These are phyloP conservation scores for Araneus ventricosus DNA, from an alignment of 1,140 invertebrate genomes.

Conservation along the genomic window DNA sequence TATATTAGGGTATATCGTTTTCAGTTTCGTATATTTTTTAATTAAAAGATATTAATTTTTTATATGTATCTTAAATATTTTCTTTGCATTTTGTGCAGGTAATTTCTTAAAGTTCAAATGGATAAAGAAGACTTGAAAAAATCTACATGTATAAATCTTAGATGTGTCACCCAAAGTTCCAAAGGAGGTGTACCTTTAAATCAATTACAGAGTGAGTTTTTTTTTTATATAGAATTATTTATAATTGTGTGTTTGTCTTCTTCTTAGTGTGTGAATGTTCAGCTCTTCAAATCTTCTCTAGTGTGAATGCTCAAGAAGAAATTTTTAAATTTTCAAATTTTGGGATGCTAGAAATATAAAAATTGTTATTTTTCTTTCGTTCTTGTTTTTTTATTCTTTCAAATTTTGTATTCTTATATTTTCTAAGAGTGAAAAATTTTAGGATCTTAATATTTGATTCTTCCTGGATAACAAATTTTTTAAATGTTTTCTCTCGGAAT, in stretches of 20 bases:
- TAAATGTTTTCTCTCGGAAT: too few relatives aligned
- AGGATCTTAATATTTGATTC: not conserved
- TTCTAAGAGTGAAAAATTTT: not conserved
- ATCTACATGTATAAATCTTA: not conserved
- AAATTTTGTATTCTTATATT: not conserved
- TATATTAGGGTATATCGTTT: too few relatives aligned
- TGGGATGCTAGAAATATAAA: too few relatives aligned
- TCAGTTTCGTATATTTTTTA: too few relatives aligned
- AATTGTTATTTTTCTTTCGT: too few relatives aligned
- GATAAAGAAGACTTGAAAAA: slow-evolving; percentile 20
- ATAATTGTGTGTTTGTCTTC: not conserved
- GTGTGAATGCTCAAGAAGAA: not conserved
- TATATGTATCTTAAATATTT: not conserved
- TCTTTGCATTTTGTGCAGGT: not conserved
- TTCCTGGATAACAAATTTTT: too few relatives aligned
- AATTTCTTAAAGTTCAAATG: not conserved
- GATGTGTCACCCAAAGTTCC: slow-evolving; percentile 39
- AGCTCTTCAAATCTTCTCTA: not conserved
- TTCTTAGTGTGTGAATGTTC: not conserved
- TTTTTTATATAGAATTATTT: not conserved
- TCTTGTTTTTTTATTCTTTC: not conserved
- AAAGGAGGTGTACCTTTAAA: slow-evolving; percentile 42
- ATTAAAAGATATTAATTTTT: too few relatives aligned
- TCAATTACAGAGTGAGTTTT: slow-evolving; percentile 26
- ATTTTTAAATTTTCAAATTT: not conserved